phyloP scores from a whole-genome alignment of 2,888 invertebrate genomes.

The Lottia scabra region DNA sequence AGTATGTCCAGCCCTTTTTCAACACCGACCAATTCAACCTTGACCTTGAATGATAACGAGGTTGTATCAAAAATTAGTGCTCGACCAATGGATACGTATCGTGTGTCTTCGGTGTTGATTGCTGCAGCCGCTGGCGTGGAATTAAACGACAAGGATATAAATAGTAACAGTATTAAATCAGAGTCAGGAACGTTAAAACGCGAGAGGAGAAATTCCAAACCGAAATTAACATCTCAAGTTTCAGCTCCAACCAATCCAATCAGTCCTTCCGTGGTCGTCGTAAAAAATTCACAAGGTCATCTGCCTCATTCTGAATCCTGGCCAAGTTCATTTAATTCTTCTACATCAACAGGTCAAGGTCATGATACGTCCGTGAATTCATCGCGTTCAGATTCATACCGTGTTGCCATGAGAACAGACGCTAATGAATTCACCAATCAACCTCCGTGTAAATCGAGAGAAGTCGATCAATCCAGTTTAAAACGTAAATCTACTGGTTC shows the following conservation, averaged over 20 bases:
- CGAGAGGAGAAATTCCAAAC: neutral
- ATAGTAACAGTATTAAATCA: neutral
- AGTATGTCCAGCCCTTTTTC: constrained; percentile 51
- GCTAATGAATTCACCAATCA: neutral
- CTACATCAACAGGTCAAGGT: constrained; percentile 5
- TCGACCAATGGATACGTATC: neutral
- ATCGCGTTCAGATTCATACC: constrained; percentile 50
- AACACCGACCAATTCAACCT: constrained; percentile 44
- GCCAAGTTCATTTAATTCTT: neutral
- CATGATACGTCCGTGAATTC: constrained; percentile 17
- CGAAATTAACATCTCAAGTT: neutral
- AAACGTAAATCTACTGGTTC: neutral
- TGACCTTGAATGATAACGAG: constrained; percentile 23
- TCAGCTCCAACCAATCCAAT: neutral
- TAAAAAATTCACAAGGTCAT: neutral
- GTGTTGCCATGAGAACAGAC: constrained; percentile 46
- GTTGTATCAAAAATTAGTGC: neutral
- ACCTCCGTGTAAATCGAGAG: neutral
- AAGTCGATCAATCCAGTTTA: neutral
- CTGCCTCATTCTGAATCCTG: constrained; percentile 11
- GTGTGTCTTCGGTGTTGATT: neutral
- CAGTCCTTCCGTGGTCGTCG: neutral
- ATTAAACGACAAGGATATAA: neutral
- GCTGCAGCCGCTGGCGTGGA: neutral
- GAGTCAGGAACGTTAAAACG: neutral